Percentiles rank a stretch among this genome's conserved stretches.
Evolutionary conservation across 1,140 invertebrate species (phyloP).

Genomic region (Bombyx mandarina): DNA sequence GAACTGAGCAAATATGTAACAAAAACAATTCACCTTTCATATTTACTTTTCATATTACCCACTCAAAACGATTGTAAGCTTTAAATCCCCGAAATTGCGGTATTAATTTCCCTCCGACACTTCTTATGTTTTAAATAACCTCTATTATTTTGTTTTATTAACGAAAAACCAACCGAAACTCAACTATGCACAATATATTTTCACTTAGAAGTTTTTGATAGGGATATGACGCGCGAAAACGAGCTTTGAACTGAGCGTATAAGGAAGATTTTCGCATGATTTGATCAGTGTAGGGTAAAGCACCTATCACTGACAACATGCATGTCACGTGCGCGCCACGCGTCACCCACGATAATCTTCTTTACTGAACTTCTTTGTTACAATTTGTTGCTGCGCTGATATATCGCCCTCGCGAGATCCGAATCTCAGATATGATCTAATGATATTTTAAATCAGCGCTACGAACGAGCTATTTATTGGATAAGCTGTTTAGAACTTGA

Average conservation of each 20-base stretch:
- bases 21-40: constrained; percentile 41
- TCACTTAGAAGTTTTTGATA: constrained; percentile 8
- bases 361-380: constrained; percentile 59
- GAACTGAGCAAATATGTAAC: constrained; percentile 28
- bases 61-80: constrained; percentile 60
- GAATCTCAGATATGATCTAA: constrained; percentile 58
- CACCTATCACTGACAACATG: constrained; percentile 38
- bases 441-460: constrained; percentile 67
- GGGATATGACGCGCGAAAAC: constrained; percentile 14
- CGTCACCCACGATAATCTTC: constrained; percentile 59
- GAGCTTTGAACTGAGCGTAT: constrained; percentile 8
- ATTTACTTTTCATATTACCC: constrained; percentile 51
- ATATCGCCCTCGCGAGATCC: constrained; percentile 50
- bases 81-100: constrained; percentile 67
- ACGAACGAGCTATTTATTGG: constrained; percentile 33
- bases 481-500: background rate
- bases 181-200: constrained; percentile 22
- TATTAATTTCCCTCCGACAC: constrained; percentile 68
- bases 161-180: constrained; percentile 20
- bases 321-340: constrained; percentile 52
- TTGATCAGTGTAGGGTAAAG: constrained; percentile 29
- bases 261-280: constrained; percentile 22
- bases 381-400: constrained; percentile 53
- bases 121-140: constrained; percentile 53
- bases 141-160: constrained; percentile 11